Percentiles rank a stretch among this genome's conserved stretches.
phyloP scores from a whole-genome alignment of 92 coral and sea anemone species.

The Epizoanthus rinbou region DNA sequence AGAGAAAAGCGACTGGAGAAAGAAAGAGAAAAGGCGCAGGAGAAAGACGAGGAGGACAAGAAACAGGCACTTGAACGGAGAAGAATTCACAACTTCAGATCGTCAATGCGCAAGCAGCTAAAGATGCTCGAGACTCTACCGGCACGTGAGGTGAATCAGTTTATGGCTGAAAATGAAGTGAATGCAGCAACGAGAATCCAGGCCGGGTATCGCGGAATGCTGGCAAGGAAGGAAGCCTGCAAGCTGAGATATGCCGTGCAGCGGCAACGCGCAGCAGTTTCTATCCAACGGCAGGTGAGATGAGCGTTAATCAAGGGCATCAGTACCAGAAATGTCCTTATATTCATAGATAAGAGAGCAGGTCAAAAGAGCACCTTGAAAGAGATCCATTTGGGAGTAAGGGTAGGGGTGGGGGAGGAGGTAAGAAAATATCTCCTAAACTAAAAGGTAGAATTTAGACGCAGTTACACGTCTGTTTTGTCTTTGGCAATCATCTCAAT shows the following conservation, averaged over 20 bases:
- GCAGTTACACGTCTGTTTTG: no score
- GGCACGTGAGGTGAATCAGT: constrained; percentile 86
- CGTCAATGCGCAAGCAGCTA: constrained; percentile 83
- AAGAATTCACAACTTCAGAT: constrained; percentile 79
- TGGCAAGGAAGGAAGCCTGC: constrained; percentile 54
- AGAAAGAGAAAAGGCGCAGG: constrained; percentile 56
- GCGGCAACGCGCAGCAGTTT: constrained; percentile 74
- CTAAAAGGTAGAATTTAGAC: no score
- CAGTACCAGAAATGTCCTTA: not conserved
- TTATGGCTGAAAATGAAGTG: constrained; percentile 80
- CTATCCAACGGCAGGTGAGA: constrained; percentile 86
- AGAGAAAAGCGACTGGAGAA: constrained; percentile 65
- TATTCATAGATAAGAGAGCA: not conserved
- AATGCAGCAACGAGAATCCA: constrained; percentile 94
- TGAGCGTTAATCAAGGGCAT: not conserved
- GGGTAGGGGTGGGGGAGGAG: no score
- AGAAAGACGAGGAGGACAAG: constrained; percentile 58
- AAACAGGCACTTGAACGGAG: constrained; percentile 68
- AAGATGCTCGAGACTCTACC: constrained; percentile 90
- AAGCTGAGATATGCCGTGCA: constrained; percentile 45
- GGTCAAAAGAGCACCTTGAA: no score
- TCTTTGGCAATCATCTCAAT: no score
- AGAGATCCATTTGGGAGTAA: no score
- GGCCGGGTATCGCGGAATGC: constrained; percentile 90
- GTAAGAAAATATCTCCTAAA: no score